phyloP scores from a whole-genome alignment of 1,140 invertebrate genomes.

The Hyles vespertilio region DNA sequence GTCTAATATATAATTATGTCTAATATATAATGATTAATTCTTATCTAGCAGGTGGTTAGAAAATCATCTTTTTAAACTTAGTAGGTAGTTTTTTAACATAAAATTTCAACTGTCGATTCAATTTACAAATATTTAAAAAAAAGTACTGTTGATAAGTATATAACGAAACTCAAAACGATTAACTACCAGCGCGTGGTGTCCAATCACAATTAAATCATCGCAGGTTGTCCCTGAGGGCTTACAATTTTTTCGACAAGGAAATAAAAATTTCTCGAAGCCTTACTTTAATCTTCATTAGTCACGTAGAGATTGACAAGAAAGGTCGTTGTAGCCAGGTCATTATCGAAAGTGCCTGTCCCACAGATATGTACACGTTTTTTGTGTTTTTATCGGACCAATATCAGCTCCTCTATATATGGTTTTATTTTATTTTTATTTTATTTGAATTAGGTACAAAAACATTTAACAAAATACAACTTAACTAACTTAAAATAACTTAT shows the following conservation, averaged over 20 bases:
- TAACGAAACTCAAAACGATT: not conserved
- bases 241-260: constrained; percentile 8
- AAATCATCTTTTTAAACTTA: no score
- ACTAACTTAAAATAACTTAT: no score
- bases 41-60: no score
- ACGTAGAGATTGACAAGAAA: constrained; percentile 46
- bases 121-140: no score
- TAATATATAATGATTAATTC: no score
- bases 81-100: no score
- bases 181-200: not conserved
- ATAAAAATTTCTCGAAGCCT: constrained; percentile 11
- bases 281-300: constrained; percentile 37
- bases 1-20: no score
- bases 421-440: no score
- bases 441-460: no score
- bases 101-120: not conserved
- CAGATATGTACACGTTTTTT: constrained; percentile 35
- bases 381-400: constrained; percentile 40
- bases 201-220: constrained; percentile 1
- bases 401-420: constrained; percentile 46
- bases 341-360: constrained; percentile 39
- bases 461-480: no score
- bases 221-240: not conserved
- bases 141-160: no score
- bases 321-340: constrained; percentile 36